These are phyloP conservation scores for Stomatorhinus walkeri DNA, from an alignment of 2,797 vertebrate species.

Conservation along the genomic window DNA sequence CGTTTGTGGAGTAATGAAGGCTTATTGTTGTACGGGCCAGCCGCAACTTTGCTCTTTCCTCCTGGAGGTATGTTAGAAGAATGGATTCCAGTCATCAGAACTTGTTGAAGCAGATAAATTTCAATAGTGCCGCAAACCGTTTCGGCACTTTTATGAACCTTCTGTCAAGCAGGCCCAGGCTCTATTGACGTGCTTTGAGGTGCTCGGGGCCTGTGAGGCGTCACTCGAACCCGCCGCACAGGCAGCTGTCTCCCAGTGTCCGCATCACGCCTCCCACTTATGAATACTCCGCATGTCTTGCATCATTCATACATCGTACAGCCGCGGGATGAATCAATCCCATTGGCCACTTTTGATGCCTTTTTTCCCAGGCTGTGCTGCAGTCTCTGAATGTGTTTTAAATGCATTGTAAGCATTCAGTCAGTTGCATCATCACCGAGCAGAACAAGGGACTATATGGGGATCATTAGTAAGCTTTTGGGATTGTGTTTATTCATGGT, in stretches of 20 bases:
- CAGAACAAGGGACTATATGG: not conserved
- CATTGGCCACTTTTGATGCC: not conserved
- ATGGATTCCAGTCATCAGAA: slow-evolving; percentile 6
- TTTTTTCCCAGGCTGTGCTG: not conserved
- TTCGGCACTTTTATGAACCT: slow-evolving; percentile 3
- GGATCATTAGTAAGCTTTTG: not conserved
- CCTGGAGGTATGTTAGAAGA: slow-evolving; percentile 1
- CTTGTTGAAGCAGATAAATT: not conserved
- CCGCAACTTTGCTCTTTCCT: not conserved
- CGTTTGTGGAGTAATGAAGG: not conserved
- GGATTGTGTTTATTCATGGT: not conserved
- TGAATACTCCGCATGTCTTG: not conserved
- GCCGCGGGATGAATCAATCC: not conserved
- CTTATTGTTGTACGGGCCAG: not conserved
- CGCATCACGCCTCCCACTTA: not conserved
- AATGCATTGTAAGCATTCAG: not conserved
- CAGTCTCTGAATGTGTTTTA: not conserved
- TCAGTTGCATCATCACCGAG: not conserved
- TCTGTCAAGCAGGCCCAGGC: not conserved
- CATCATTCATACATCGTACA: not conserved
- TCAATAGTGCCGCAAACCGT: not conserved
- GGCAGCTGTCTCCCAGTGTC: not conserved
- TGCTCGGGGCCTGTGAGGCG: not conserved
- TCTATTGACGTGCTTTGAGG: not conserved
- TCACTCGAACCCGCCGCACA: not conserved